phyloP scores from a whole-genome alignment of 2,113 vertebrate genomes.

The Synchiropus splendidus region DNA sequence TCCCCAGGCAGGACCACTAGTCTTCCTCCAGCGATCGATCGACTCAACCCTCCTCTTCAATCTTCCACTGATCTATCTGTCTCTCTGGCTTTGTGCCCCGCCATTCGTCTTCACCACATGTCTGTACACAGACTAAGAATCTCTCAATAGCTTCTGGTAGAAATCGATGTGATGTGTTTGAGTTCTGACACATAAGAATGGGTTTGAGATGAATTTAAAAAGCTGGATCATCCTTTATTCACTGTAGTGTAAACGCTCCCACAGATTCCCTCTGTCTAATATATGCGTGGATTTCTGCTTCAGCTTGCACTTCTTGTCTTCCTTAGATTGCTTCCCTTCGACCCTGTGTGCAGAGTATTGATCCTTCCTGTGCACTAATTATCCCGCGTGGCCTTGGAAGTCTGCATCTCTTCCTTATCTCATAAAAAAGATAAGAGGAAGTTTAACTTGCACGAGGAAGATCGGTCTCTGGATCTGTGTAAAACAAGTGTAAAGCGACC shows the following conservation, averaged over 20 bases:
- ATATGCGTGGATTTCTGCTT: slow-evolving; percentile 34
- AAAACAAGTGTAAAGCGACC: slow-evolving; percentile 7
- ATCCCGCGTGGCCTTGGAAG: slow-evolving; percentile 44
- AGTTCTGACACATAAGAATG: slow-evolving; percentile 20
- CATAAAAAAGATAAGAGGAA: not conserved
- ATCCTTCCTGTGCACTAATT: slow-evolving; percentile 52
- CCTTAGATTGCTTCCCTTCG: slow-evolving; percentile 35
- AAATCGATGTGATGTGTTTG: slow-evolving; percentile 29
- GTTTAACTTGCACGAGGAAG: slow-evolving; percentile 7
- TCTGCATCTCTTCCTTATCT: slow-evolving; percentile 20
- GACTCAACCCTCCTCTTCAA: slow-evolving; percentile 29
- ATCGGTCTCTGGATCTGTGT: slow-evolving; percentile 14
- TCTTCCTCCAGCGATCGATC: slow-evolving; percentile 53
- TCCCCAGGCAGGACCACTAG: slow-evolving; percentile 25
- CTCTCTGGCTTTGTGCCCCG: slow-evolving; percentile 39
- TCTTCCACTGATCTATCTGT: slow-evolving; percentile 45
- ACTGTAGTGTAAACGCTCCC: slow-evolving; percentile 4
- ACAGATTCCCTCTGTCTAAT: slow-evolving; percentile 9
- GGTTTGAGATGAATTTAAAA: slow-evolving; percentile 9
- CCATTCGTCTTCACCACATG: slow-evolving; percentile 31
- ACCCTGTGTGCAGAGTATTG: slow-evolving; percentile 40
- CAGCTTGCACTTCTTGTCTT: slow-evolving; percentile 30
- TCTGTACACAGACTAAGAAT: slow-evolving; percentile 12
- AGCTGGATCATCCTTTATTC: slow-evolving; percentile 13
- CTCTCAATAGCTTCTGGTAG: slow-evolving; percentile 21